Conservation (phyloP, 2,113 vertebrate species). For the Lampris incognitus region DNA sequence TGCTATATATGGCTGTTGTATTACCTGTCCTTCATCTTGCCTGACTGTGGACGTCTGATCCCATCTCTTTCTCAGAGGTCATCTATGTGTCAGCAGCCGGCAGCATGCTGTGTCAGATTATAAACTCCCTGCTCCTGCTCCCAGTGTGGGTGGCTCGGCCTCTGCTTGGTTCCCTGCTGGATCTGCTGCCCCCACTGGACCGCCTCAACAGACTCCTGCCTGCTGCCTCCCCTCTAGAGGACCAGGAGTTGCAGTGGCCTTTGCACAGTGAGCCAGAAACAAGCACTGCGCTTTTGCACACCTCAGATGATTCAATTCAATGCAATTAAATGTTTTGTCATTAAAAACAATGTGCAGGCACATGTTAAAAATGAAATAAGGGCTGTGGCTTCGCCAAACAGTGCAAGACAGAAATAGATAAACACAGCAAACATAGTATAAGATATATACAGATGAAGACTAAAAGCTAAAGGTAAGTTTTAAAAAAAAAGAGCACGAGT, state of each 20-base stretch:
- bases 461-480: too few relatives aligned
- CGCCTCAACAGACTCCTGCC: slow-evolving; percentile 93
- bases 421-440: too few relatives aligned
- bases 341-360: too few relatives aligned
- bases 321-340: too few relatives aligned
- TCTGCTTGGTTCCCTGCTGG: slow-evolving; percentile 90
- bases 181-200: slow-evolving; percentile 94
- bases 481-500: too few relatives aligned
- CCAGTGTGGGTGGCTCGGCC: slow-evolving; percentile 94
- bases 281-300: neutral
- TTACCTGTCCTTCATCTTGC: neutral
- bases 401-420: too few relatives aligned
- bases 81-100: slow-evolving; percentile 96
- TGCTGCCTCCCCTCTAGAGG: slow-evolving; percentile 92
- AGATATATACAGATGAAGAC: too few relatives aligned
- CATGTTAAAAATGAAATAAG: too few relatives aligned
- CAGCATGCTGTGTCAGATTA: slow-evolving; percentile 97
- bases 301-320: too few relatives aligned
- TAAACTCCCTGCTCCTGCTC: slow-evolving; percentile 91
- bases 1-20: too few relatives aligned
- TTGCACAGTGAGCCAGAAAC: slow-evolving; percentile 88
- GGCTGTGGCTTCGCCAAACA: too few relatives aligned
- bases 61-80: slow-evolving; percentile 83
- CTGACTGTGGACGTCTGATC: neutral
- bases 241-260: slow-evolving; percentile 98